Evolutionary conservation across 1,140 invertebrate genomes (phyloP), one percentile per base, ranked within the genome.

Genomic region (Mizuhopecten yessoensis): DNA sequence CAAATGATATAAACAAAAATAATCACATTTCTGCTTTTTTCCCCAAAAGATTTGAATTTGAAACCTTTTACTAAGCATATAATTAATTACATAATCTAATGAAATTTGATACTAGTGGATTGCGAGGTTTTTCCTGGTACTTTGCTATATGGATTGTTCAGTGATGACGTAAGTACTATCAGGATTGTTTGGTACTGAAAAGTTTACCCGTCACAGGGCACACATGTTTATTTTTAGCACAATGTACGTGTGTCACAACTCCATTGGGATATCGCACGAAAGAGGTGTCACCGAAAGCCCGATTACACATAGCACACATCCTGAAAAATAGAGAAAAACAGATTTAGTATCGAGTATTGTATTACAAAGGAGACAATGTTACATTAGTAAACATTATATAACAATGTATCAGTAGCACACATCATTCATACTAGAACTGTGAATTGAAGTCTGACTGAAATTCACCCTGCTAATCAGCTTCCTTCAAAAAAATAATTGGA

Each of bases 251-350:
- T 33, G 96, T 96, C 20, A 97, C 94, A 36, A 96, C 94, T n/a
- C 97, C 96, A 92, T 97, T 97, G 87, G 97, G 97, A 94, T 97
- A 97, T 33, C 97, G 95, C 2, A 96, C 96, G 95, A 97, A 97
- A 33, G 96, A 93, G 33, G 96, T 95, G 87, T 96, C 96, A 88
- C 93, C 94, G 92, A 97, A 97, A 10, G 96, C 95, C 91, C 96
- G 91, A 86, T 96, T 97, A 94, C 97, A 97, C 45, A 97, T 96
- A 34, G 95, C 96, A 95, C 97, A 97, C 57, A 96, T 93, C 88
- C 97, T 97, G 95, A 20, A 96, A 95, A 86, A 90, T 90, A 86
- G 89, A 92, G 91, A 93, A 87, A 91, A 39, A 39, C 5, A 7
- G 36, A 42, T 89, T 34, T n/a, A n/a, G n/a, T n/a, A n/a, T n/a